phyloP scores from a whole-genome alignment of 2,113 vertebrate species.

The Suricata suricatta region DNA sequence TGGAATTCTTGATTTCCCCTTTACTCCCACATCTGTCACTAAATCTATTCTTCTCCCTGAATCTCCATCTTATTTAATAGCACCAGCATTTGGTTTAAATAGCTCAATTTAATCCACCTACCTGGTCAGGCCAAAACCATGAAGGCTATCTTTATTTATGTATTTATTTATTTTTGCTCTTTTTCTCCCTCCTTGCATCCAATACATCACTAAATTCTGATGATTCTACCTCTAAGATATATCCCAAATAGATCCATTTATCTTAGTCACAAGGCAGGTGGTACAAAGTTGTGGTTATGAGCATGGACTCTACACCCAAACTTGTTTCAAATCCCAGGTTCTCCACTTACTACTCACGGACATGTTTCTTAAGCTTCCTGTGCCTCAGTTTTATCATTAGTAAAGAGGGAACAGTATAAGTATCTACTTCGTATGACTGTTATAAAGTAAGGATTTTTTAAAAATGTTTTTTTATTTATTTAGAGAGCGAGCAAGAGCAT shows the following conservation, averaged over 20 bases:
- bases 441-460: neutral
- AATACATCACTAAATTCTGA: neutral
- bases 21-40: neutral
- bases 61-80: neutral
- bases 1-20: neutral
- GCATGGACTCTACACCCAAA: neutral
- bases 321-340: neutral
- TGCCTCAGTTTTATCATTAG: neutral
- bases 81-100: constrained; percentile 13
- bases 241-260: neutral
- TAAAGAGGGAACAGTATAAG: constrained; percentile 13
- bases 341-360: neutral
- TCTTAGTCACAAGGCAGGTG: neutral
- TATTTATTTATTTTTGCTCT: neutral
- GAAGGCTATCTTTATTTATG: neutral
- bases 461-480: too few relatives aligned
- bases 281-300: neutral
- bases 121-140: neutral
- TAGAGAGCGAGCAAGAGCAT: too few relatives aligned
- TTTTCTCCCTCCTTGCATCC: neutral
- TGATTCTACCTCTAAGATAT: neutral
- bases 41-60: neutral
- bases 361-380: neutral
- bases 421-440: neutral
- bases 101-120: neutral